phyloP scores from a whole-genome alignment of 1,140 invertebrate genomes.

The Nylanderia fulva region DNA sequence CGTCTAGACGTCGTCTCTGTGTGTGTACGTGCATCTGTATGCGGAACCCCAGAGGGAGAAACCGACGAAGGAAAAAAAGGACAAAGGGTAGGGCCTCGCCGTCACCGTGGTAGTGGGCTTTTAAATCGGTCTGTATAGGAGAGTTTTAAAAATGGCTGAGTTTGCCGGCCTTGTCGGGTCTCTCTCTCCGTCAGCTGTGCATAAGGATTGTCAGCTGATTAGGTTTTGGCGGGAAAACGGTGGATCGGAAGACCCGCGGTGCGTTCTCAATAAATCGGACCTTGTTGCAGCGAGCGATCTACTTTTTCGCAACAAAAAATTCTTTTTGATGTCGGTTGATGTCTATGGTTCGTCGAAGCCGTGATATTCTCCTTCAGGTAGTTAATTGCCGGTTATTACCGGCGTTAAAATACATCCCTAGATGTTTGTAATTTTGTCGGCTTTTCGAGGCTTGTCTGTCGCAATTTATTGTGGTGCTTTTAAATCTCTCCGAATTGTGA shows the following conservation, averaged over 20 bases:
- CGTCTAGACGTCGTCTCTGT: not conserved
- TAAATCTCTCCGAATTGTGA: not conserved
- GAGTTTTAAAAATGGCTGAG: constrained; percentile 81
- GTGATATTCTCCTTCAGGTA: constrained; percentile 10
- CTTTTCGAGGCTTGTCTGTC: not conserved
- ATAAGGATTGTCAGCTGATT: constrained; percentile 71
- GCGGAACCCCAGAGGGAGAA: constrained; percentile 23
- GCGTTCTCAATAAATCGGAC: not conserved
- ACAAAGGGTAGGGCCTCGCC: constrained; percentile 21
- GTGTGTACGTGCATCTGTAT: not conserved
- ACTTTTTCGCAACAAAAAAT: not conserved
- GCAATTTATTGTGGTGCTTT: not conserved
- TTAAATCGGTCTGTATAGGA: constrained; percentile 75
- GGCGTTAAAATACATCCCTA: not conserved
- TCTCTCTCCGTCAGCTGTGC: constrained; percentile 63
- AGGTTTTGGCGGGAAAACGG: constrained; percentile 72
- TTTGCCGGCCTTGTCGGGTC: constrained; percentile 40
- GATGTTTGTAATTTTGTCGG: no score
- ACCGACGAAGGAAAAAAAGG: constrained; percentile 23
- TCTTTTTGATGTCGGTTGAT: not conserved
- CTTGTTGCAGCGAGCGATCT: not conserved
- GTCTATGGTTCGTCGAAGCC: not conserved
- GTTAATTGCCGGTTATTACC: constrained; percentile 4
- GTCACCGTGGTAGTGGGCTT: constrained; percentile 61
- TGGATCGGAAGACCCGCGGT: not conserved